Evolutionary conservation across 2,888 invertebrate species (phyloP).

Genomic region (Microctonus hyperodae): DNA sequence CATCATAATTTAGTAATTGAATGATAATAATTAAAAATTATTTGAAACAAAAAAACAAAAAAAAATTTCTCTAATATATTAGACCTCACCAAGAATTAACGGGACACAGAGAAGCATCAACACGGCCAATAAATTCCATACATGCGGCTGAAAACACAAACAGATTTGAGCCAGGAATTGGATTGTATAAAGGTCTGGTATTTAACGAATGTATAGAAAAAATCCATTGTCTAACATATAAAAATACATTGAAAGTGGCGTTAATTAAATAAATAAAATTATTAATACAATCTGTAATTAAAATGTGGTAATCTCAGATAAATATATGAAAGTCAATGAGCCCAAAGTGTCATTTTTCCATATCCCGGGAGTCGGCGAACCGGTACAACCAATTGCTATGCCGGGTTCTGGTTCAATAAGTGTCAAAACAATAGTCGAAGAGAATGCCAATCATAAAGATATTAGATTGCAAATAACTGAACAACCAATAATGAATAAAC

Average conservation of each 20-base stretch:
- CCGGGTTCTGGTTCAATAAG: constrained; percentile 25
- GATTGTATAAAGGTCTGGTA: constrained; percentile 32
- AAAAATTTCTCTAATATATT: constrained; percentile 35
- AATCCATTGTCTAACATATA: constrained; percentile 40
- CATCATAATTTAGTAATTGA: constrained; percentile 50
- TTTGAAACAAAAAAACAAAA: constrained; percentile 23
- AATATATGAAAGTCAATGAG: background rate
- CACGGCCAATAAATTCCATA: constrained; percentile 29
- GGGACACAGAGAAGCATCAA: constrained; percentile 30
- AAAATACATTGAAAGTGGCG: constrained; percentile 20
- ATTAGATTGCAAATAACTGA: constrained; percentile 33
- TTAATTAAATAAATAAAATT: constrained; percentile 9
- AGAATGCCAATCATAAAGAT: constrained; percentile 32
- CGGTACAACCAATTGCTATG: constrained; percentile 9
- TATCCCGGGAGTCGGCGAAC: constrained; percentile 3
- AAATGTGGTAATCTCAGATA: background rate
- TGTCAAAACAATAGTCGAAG: constrained; percentile 35
- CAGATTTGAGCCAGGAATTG: constrained; percentile 31
- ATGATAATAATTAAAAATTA: constrained; percentile 15
- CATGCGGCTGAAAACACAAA: constrained; percentile 38
- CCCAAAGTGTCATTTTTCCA: background rate
- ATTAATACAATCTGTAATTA: background rate
- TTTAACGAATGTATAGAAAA: constrained; percentile 39
- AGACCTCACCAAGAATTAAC: constrained; percentile 43
- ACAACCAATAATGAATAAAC: background rate